Evolutionary conservation across 2,113 vertebrate species (phyloP).

Genomic region (Phylloscopus trochiloides): DNA sequence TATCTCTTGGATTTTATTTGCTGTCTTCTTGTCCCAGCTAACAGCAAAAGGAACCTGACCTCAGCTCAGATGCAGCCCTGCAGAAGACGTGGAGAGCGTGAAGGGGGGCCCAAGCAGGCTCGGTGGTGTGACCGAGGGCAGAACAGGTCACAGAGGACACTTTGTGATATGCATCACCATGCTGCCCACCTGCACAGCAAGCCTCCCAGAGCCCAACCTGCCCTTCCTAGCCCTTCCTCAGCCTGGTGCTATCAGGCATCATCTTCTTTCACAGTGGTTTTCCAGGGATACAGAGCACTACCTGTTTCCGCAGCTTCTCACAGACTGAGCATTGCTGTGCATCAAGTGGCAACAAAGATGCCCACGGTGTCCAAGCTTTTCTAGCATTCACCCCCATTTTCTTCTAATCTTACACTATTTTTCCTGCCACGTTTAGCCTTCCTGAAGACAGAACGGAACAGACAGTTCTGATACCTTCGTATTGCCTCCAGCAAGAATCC

Average conservation of each 20-base stretch:
- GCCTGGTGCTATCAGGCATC: not conserved
- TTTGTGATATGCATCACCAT: not conserved
- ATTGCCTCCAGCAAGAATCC: not conserved
- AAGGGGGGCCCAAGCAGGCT: not conserved
- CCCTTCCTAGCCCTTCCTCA: not conserved
- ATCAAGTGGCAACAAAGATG: not conserved
- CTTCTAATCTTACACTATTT: not conserved
- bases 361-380: not conserved
- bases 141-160: not conserved
- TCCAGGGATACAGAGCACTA: not conserved
- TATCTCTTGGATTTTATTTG: not conserved
- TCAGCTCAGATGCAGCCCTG: accelerated
- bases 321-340: not conserved
- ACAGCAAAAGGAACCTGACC: not conserved
- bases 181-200: not conserved
- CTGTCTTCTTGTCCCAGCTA: not conserved
- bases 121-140: accelerated
- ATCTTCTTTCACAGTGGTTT: not conserved
- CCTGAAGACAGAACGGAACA: not conserved
- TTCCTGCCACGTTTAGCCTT: not conserved
- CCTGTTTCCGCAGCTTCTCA: not conserved
- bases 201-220: not conserved
- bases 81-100: accelerated
- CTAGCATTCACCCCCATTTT: not conserved
- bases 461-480: not conserved